phyloP scores from a whole-genome alignment of 2,888 invertebrate species.

The Folsomia manolachei region DNA sequence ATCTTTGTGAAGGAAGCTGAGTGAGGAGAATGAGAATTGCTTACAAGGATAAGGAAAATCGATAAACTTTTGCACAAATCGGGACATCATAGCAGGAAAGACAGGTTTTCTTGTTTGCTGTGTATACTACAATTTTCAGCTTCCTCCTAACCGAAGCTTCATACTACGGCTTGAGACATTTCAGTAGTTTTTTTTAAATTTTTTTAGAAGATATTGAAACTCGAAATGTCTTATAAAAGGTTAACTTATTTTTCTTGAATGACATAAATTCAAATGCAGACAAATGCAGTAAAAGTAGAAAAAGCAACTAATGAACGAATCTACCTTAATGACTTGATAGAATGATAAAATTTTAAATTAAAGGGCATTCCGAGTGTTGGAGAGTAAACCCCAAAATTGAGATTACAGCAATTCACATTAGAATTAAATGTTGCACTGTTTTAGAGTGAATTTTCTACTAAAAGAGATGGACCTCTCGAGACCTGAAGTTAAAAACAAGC shows the following conservation, averaged over 20 bases:
- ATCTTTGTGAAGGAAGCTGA: conserved; percentile 10
- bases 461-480: conserved; percentile 28
- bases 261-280: neutral
- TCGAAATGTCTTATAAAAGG: no score
- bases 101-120: neutral
- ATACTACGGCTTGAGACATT: no score
- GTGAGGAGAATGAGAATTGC: conserved; percentile 15
- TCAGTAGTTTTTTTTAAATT: no score
- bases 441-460: conserved; percentile 9
- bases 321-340: neutral
- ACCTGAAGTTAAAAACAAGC: conserved; percentile 31
- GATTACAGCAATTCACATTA: conserved; percentile 6
- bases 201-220: no score
- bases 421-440: neutral
- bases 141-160: no score
- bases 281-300: no score
- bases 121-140: no score
- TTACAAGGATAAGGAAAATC: conserved; percentile 11
- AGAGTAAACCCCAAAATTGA: neutral
- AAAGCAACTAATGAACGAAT: neutral
- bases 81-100: no score
- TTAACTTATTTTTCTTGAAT: no score
- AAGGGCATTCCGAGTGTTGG: neutral
- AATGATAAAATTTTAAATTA: neutral
- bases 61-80: conserved; percentile 14